phyloP scores from a whole-genome alignment of 2,888 invertebrate genomes.

The Eulithis prunata region DNA sequence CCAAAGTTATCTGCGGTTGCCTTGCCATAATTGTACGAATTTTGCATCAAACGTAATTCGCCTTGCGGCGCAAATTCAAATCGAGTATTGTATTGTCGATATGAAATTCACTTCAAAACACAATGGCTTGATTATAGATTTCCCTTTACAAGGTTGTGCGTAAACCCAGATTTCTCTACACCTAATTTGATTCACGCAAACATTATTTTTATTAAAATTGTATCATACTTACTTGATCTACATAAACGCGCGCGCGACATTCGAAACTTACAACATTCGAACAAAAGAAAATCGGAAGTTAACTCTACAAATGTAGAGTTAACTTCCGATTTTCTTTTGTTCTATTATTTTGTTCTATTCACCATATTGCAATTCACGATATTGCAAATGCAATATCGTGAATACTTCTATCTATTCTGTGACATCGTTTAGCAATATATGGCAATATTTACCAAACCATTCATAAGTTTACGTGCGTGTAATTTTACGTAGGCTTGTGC shows the following conservation, averaged over 20 bases:
- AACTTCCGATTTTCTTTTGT: too few species aligned
- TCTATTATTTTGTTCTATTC: too few species aligned
- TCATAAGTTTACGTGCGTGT: constrained; percentile 54
- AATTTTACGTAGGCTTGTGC: constrained; percentile 49
- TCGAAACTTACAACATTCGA: neutral
- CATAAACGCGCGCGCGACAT: neutral
- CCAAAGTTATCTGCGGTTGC: constrained; percentile 31
- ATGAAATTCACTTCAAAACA: constrained; percentile 49
- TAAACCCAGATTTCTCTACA: constrained; percentile 14
- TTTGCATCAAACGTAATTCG: constrained; percentile 33
- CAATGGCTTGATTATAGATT: constrained; percentile 53
- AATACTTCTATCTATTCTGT: too few species aligned
- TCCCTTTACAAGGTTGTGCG: constrained; percentile 45
- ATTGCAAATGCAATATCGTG: neutral
- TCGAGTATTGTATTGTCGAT: constrained; percentile 50
- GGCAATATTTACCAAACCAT: constrained; percentile 12
- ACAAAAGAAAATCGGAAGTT: neutral
- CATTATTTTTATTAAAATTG: neutral
- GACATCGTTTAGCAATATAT: neutral
- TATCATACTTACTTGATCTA: neutral
- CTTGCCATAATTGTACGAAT: constrained; percentile 41
- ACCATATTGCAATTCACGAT: too few species aligned
- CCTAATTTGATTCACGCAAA: neutral
- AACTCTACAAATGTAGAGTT: too few species aligned
- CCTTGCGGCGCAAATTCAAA: constrained; percentile 41